Conservation (phyloP, 2,888 invertebrate genomes). For the Ethmia dodecea region DNA sequence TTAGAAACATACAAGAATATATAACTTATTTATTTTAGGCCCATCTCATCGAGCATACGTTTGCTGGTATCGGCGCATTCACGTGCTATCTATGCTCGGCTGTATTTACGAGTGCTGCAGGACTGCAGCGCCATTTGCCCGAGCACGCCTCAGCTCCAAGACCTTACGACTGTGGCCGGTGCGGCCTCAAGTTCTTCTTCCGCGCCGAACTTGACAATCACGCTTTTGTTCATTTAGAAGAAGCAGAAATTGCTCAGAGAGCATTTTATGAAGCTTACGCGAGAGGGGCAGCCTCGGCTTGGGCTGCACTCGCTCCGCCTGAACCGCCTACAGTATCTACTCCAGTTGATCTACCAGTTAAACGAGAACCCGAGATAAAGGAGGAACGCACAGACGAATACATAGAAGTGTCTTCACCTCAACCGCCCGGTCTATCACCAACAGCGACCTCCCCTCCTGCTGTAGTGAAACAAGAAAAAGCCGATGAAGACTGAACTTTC, state of each 20-base stretch:
- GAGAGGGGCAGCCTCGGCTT: conserved; percentile 61
- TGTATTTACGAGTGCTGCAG: conserved; percentile 89
- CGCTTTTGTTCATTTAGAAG: conserved; percentile 77
- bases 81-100: conserved; percentile 93
- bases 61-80: conserved; percentile 89
- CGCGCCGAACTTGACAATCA: conserved; percentile 95
- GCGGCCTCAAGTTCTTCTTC: conserved; percentile 93
- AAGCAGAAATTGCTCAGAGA: conserved; percentile 68
- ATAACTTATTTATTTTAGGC: conserved; percentile 23
- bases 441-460: conserved; percentile 28
- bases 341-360: conserved; percentile 39
- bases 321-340: conserved; percentile 31
- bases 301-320: conserved; percentile 61
- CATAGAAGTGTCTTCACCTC: conserved; percentile 68
- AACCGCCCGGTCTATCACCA: conserved; percentile 32
- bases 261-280: conserved; percentile 70
- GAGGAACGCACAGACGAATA: conserved; percentile 69
- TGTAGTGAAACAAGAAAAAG: conserved; percentile 63
- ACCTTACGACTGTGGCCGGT: conserved; percentile 91
- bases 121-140: conserved; percentile 88
- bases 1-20: background rate
- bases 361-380: conserved; percentile 62
- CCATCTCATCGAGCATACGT: conserved; percentile 95
- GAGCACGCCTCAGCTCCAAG: conserved; percentile 89
- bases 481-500: conserved; percentile 51